Percentiles rank a stretch among this genome's conserved stretches.
phyloP scores from a whole-genome alignment of 2,888 invertebrate species.

The Stomorhina lunata region DNA sequence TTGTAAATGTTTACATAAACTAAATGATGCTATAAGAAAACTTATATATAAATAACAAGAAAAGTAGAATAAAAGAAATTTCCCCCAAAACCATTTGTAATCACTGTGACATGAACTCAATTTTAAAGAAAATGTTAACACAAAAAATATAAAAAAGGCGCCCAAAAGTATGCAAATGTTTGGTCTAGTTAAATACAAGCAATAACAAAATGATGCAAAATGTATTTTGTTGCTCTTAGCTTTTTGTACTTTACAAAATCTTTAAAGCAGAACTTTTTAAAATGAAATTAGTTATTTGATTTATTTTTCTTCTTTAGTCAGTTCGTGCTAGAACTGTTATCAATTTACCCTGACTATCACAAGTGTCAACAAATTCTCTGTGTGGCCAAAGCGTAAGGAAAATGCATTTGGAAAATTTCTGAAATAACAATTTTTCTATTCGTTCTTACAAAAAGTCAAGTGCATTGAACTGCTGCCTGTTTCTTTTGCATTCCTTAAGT shows the following conservation, averaged over 20 bases:
- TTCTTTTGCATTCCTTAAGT: background rate
- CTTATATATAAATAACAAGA: background rate
- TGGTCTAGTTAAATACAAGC: background rate
- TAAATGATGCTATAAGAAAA: conserved; percentile 27
- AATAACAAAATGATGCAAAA: background rate
- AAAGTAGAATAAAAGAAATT: background rate
- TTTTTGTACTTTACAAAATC: background rate
- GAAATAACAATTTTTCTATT: background rate
- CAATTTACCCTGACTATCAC: conserved; percentile 31
- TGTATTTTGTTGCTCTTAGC: background rate
- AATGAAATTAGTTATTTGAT: conserved; percentile 15
- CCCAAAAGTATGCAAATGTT: conserved; percentile 56
- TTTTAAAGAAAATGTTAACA: conserved; percentile 15
- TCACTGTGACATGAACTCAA: conserved; percentile 42
- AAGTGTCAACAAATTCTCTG: conserved; percentile 24
- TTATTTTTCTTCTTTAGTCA: background rate
- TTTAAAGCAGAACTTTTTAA: background rate
- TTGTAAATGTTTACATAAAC: conserved; percentile 34
- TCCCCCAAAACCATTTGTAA: conserved; percentile 34
- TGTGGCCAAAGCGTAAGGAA: background rate
- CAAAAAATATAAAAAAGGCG: conserved; percentile 7
- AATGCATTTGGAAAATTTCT: background rate
- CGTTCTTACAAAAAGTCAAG: conserved; percentile 25
- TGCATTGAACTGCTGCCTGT: conserved; percentile 47
- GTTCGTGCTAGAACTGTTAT: conserved; percentile 38